A percentile compares a stretch with the other conserved stretches of the same genome.
These are phyloP conservation scores for Diachrysia chrysitis DNA, from an alignment of 2,888 invertebrate species.

Conservation along the genomic window DNA sequence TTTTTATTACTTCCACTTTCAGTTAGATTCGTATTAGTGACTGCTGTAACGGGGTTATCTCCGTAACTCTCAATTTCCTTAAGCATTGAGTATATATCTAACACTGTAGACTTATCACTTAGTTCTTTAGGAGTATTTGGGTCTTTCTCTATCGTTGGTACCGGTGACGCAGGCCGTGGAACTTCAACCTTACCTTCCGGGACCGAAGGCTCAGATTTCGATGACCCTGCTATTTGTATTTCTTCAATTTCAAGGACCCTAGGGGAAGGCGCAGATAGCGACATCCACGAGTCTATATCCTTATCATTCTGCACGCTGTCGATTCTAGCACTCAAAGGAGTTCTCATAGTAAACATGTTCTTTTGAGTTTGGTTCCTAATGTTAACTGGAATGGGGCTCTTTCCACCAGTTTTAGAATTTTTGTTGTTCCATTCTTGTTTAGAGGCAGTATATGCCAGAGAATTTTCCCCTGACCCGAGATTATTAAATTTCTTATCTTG, in stretches of 20 bases:
- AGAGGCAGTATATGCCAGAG: conserved; percentile 40
- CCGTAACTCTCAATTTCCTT: conserved; percentile 86
- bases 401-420: conserved; percentile 61
- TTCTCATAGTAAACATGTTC: conserved; percentile 68
- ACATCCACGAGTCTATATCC: conserved; percentile 88
- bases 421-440: conserved; percentile 81
- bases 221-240: conserved; percentile 45
- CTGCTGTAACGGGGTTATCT: conserved; percentile 77
- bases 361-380: conserved; percentile 75
- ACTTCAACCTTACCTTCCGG: conserved; percentile 48
- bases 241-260: conserved; percentile 70
- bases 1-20: conserved; percentile 64
- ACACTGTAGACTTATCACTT: conserved; percentile 78
- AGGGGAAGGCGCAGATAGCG: conserved; percentile 80
- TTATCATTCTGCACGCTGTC: conserved; percentile 82
- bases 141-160: conserved; percentile 53
- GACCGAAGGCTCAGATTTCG: conserved; percentile 34
- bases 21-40: conserved; percentile 58
- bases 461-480: conserved; percentile 65
- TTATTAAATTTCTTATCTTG: conserved; percentile 74
- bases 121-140: conserved; percentile 69
- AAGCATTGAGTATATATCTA: conserved; percentile 87
- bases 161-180: conserved; percentile 27
- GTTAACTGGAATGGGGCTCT: conserved; percentile 60
- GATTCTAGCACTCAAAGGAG: conserved; percentile 81